Base-by-base conservation (phyloP, 2,888 invertebrate species). In the Cryptosula pallasiana region DNA sequence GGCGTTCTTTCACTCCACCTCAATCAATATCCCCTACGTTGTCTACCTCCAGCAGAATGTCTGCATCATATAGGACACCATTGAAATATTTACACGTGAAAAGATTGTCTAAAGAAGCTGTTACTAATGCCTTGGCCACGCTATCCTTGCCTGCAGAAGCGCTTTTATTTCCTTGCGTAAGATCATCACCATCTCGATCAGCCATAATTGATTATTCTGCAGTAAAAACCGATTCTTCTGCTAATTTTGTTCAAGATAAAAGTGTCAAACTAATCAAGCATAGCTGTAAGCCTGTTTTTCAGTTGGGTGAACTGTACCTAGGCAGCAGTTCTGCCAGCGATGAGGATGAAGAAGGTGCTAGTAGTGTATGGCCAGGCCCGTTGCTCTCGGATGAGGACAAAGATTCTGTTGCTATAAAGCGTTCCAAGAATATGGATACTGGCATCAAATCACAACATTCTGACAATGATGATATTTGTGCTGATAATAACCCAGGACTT, bases 211-310 rank as follows among this genome's bases (percentile, higher is more conserved):
- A 45, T 13, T 45, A 20, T 45, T 5, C 45, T 13, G 45, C 20
- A 5, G 20, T 45, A 13, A 5, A 20, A 13, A 13, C 45, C 9
- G 9, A 45, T 45, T 45, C 45, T 45, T 5, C 57, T 5, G 57
- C n/a, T 25, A 16, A 57, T 9, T 57, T 23, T 57, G 57, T 57
- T 57, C 57, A 57, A 16, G 57, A 57, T 57, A 57, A 57, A 25
- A 57, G 57, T 5, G 5, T 25, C 5, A 16, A 57, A 25, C n/a
- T 13, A 16, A 25, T 57, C 20, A 57, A 57, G n/a, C 57, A 57
- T 25, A 23, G 5, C 57, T 57, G 57, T 25, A 57, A 25, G n/a
- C 57, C 20, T 5, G 25, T 5, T 13, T 5, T 16, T 57, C 13
- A 57, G 25, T 16, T 57, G 13, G 25, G 25, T 25, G 25, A 16